These are phyloP conservation scores for Oligia strigilis DNA, from an alignment of 2,888 invertebrate species.

Conservation along the genomic window DNA sequence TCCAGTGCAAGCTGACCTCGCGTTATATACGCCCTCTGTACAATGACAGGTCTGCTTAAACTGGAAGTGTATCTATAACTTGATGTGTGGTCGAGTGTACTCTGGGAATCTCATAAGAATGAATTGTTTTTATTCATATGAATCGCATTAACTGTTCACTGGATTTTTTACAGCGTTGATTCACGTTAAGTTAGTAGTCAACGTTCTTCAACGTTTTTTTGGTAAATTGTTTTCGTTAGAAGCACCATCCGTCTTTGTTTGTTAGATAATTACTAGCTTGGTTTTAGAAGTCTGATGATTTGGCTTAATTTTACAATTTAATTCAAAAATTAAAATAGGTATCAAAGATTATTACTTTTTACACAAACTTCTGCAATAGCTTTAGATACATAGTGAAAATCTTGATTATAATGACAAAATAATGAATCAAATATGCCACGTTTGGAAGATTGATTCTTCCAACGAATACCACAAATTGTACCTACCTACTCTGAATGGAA, in stretches of 20 bases:
- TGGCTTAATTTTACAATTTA: too few species aligned
- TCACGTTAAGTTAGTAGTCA: conserved; percentile 35
- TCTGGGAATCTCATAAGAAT: conserved; percentile 59
- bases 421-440: not conserved
- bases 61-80: not conserved
- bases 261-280: conserved; percentile 25
- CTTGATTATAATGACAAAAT: not conserved
- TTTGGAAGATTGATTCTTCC: conserved; percentile 2
- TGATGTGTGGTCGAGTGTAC: conserved; percentile 4
- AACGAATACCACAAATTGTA: conserved; percentile 34
- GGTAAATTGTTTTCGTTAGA: conserved; percentile 25
- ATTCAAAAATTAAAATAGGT: too few species aligned
- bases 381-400: too few species aligned
- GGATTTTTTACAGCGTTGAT: conserved; percentile 48
- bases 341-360: too few species aligned
- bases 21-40: not conserved
- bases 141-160: conserved; percentile 59
- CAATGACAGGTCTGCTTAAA: not conserved
- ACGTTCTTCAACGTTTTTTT: conserved; percentile 26
- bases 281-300: conserved; percentile 9
- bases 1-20: not conserved
- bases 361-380: too few species aligned
- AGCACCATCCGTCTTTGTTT: conserved; percentile 21
- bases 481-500: conserved; percentile 21
- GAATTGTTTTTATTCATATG: conserved; percentile 62